phyloP scores from a whole-genome alignment of 2,888 invertebrate species.

The Odontocerum albicorne region DNA sequence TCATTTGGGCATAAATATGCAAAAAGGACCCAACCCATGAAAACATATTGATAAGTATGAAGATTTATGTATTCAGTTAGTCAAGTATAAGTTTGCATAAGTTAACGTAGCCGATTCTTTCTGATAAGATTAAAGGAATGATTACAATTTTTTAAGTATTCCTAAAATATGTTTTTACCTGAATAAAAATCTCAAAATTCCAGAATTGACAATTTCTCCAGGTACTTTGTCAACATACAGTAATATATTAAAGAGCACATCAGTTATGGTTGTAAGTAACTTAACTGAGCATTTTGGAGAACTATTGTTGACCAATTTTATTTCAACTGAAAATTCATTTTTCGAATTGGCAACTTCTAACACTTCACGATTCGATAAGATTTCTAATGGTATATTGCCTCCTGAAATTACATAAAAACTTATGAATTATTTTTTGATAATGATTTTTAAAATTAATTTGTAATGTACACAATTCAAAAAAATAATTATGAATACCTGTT shows the following conservation, averaged over 20 bases:
- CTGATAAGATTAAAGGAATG: too few relatives aligned
- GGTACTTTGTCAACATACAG: slow-evolving; percentile 47
- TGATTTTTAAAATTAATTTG: slow-evolving; percentile 1
- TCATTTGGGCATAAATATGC: too few relatives aligned
- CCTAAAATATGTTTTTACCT: slow-evolving; percentile 47
- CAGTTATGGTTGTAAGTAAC: slow-evolving; percentile 48
- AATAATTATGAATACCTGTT: slow-evolving; percentile 37
- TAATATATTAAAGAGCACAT: slow-evolving; percentile 50
- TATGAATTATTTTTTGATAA: slow-evolving; percentile 2
- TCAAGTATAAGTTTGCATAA: too few relatives aligned
- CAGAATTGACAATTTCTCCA: slow-evolving; percentile 48
- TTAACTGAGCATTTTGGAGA: slow-evolving; percentile 35
- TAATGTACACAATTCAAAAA: slow-evolving; percentile 2
- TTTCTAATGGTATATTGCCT: slow-evolving; percentile 28
- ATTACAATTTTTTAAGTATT: too few relatives aligned
- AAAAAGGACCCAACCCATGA: too few relatives aligned
- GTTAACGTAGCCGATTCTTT: too few relatives aligned
- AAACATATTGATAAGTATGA: too few relatives aligned
- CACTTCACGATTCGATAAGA: slow-evolving; percentile 23
- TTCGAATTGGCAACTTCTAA: slow-evolving; percentile 31
- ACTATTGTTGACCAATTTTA: slow-evolving; percentile 13
- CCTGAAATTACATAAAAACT: slow-evolving; percentile 20
- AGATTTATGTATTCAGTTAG: too few relatives aligned
- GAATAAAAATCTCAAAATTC: slow-evolving; percentile 52
- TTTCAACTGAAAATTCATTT: slow-evolving; percentile 21